Evolutionary conservation across 2,888 invertebrate species (phyloP).

Genomic region (Ethmia dodecea): DNA sequence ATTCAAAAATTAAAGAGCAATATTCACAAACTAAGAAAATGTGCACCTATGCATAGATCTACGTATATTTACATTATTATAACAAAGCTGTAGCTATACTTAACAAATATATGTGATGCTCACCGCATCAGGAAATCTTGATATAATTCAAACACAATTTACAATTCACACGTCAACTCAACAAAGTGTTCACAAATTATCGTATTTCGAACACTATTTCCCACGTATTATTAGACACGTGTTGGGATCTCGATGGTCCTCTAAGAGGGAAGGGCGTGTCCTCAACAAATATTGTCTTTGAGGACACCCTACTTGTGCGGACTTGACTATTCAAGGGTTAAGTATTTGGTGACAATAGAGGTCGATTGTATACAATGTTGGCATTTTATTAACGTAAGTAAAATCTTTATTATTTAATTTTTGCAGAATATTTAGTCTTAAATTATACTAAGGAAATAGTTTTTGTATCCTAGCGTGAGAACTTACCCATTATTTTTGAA

Average conservation of each 20-base stretch:
- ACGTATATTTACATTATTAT: no score
- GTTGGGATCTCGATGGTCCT: slow-evolving; percentile 37
- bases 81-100: no score
- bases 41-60: no score
- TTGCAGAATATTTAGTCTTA: no score
- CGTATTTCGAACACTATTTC: slow-evolving; percentile 52
- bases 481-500: no score
- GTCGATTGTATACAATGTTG: slow-evolving; percentile 24
- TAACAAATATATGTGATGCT: no score
- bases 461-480: no score
- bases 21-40: no score
- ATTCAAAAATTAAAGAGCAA: no score
- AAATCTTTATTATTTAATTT: no score
- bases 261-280: slow-evolving; percentile 51
- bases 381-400: slow-evolving; percentile 17
- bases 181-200: slow-evolving; percentile 57
- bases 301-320: slow-evolving; percentile 51
- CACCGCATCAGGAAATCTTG: no score
- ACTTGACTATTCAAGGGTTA: slow-evolving; percentile 60
- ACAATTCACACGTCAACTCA: slow-evolving; percentile 40
- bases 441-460: no score
- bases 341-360: slow-evolving; percentile 37
- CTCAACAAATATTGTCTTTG: slow-evolving; percentile 74
- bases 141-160: slow-evolving; percentile 23
- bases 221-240: slow-evolving; percentile 61